Percentiles rank a stretch among this genome's conserved stretches.
These are phyloP conservation scores for Orthonevra nobilis DNA, from an alignment of 2,888 invertebrate species.

Conservation along the genomic window DNA sequence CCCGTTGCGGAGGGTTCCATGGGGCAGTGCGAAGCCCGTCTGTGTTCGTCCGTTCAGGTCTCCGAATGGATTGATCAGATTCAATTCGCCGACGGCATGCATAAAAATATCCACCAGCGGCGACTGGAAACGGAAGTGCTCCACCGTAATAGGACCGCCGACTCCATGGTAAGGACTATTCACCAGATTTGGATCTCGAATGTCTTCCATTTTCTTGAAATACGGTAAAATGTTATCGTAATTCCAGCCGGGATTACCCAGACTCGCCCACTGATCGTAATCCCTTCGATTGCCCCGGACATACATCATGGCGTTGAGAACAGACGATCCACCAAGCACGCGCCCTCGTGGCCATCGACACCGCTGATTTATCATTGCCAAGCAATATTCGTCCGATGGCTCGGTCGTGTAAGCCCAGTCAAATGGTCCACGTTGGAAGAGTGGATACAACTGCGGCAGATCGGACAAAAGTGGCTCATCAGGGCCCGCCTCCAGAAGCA, in stretches of 20 bases:
- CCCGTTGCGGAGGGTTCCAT: slow-evolving; percentile 89
- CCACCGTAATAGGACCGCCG: slow-evolving; percentile 88
- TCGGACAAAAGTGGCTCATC: slow-evolving; percentile 88
- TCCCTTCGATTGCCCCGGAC: slow-evolving; percentile 91
- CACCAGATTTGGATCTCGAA: slow-evolving; percentile 83
- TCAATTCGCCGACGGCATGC: slow-evolving; percentile 85
- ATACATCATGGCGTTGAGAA: slow-evolving; percentile 94
- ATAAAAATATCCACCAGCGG: slow-evolving; percentile 86
- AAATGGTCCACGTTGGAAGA: slow-evolving; percentile 86
- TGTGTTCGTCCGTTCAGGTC: slow-evolving; percentile 91
- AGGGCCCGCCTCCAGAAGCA: slow-evolving; percentile 90
- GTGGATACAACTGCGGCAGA: slow-evolving; percentile 86
- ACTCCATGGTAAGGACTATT: slow-evolving; percentile 85
- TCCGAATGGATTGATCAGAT: slow-evolving; percentile 82
- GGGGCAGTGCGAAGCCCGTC: slow-evolving; percentile 88
- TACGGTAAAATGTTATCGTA: slow-evolving; percentile 88
- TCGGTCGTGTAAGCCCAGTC: slow-evolving; percentile 93
- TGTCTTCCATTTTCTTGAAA: slow-evolving; percentile 90
- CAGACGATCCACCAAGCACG: slow-evolving; percentile 90
- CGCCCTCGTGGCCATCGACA: slow-evolving; percentile 91
- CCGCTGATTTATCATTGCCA: slow-evolving; percentile 84
- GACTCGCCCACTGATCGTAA: slow-evolving; percentile 90
- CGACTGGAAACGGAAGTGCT: slow-evolving; percentile 86
- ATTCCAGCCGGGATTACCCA: slow-evolving; percentile 90
- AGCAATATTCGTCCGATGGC: slow-evolving; percentile 85